These are phyloP conservation scores for Cathartes aura DNA, from an alignment of 2,113 vertebrate species.

Conservation along the genomic window DNA sequence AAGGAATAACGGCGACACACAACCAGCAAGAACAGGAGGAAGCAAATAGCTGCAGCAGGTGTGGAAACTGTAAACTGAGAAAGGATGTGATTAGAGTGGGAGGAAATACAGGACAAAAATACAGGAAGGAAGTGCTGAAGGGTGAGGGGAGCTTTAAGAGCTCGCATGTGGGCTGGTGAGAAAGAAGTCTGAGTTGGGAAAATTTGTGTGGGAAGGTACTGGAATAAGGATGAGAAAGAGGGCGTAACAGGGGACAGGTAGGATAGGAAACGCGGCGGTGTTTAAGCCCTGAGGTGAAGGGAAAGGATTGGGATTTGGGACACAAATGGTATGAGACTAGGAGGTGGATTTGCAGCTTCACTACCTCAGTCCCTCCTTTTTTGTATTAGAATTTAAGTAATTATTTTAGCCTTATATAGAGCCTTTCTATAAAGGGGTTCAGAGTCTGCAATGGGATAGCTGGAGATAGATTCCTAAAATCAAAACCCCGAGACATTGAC, in stretches of 20 bases:
- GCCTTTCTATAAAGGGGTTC: neutral
- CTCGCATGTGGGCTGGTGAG: neutral
- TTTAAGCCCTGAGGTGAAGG: neutral
- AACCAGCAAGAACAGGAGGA: neutral
- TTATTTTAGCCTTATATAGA: neutral
- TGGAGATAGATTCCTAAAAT: neutral
- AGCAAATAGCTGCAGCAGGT: neutral
- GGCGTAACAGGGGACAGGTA: neutral
- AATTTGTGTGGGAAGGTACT: neutral
- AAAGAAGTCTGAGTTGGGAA: neutral
- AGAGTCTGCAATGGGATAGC: neutral
- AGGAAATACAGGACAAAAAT: neutral
- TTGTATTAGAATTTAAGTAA: neutral
- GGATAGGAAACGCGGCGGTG: neutral
- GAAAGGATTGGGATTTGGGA: neutral
- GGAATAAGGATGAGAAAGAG: neutral
- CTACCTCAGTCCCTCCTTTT: neutral
- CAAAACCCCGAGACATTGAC: neutral
- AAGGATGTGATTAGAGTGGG: slow-evolving; percentile 23
- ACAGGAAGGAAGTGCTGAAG: slow-evolving; percentile 43
- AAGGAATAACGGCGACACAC: neutral
- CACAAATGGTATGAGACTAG: neutral
- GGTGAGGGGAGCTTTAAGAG: neutral
- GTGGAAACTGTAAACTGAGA: slow-evolving; percentile 28
- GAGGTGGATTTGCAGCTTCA: neutral